Conservation (phyloP, 2,113 vertebrate genomes). For the Haplotaxodon microlepis region DNA sequence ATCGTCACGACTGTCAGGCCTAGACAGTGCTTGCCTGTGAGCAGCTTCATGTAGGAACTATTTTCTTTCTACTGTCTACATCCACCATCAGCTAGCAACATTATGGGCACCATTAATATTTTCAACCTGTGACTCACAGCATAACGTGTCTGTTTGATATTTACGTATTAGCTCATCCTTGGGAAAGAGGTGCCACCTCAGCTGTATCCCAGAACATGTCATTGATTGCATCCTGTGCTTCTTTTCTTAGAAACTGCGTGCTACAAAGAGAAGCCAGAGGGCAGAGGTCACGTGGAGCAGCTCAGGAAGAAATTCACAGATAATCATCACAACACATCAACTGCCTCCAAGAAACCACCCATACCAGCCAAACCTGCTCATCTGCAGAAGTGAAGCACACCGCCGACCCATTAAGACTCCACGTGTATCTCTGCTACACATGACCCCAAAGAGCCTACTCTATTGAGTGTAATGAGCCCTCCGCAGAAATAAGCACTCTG, state of each 20-base stretch:
- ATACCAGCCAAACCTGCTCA: constrained; percentile 57
- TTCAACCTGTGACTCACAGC: not conserved
- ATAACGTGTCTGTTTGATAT: not conserved
- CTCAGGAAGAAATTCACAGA: constrained; percentile 43
- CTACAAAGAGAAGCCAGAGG: not conserved
- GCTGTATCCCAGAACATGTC: not conserved
- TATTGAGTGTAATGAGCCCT: not conserved
- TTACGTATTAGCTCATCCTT: not conserved
- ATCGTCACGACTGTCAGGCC: not conserved
- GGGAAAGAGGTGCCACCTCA: not conserved
- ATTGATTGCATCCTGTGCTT: not conserved
- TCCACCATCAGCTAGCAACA: not conserved
- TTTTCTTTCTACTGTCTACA: not conserved
- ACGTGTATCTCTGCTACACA: not conserved
- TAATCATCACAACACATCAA: not conserved
- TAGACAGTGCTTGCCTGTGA: not conserved
- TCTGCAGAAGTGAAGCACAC: constrained; percentile 13
- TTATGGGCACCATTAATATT: not conserved
- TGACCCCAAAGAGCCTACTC: not conserved
- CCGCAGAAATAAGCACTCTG: not conserved
- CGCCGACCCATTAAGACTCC: not conserved
- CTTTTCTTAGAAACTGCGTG: not conserved
- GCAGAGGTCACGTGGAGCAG: constrained; percentile 39
- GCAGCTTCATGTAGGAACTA: not conserved
- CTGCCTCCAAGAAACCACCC: constrained; percentile 25